phyloP scores from a whole-genome alignment of 2,797 vertebrate species.

The Sebastes vulpes region DNA sequence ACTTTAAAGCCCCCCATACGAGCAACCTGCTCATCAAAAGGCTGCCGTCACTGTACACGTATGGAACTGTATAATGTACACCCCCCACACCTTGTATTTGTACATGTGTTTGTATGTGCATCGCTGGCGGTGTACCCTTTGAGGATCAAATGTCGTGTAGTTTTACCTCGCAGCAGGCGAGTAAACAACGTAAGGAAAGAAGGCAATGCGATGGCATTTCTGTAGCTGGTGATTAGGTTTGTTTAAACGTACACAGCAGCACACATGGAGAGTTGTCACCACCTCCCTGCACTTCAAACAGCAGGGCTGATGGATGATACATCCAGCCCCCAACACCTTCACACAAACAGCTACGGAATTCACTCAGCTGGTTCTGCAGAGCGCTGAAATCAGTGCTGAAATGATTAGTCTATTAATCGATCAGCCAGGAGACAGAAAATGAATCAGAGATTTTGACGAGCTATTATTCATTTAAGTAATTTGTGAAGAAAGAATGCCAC shows the following conservation, averaged over 20 bases:
- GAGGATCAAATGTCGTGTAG: conserved; percentile 59
- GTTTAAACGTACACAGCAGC: conserved; percentile 47
- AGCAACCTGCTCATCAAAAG: conserved; percentile 63
- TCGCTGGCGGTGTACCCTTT: conserved; percentile 25
- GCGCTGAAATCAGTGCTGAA: not conserved
- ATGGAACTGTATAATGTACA: conserved; percentile 42
- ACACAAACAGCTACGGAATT: not conserved
- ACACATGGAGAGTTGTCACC: conserved; percentile 21
- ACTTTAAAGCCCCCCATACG: conserved; percentile 56
- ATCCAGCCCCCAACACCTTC: not conserved
- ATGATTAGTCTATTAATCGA: not conserved
- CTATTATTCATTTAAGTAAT: not conserved
- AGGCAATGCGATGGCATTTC: conserved; percentile 12
- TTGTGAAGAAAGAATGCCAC: not conserved
- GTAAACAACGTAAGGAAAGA: conserved; percentile 33
- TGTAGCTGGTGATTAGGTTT: conserved; percentile 46
- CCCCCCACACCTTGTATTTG: conserved; percentile 37
- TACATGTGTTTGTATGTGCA: conserved; percentile 24
- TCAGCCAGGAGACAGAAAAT: not conserved
- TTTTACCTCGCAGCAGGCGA: conserved; percentile 33
- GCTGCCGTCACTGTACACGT: conserved; percentile 51
- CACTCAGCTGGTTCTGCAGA: not conserved
- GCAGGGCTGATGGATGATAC: conserved; percentile 30
- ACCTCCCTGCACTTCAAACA: conserved; percentile 37
- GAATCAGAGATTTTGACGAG: not conserved